Conservation (phyloP, 64 coral and sea anemone genomes). For the Porites australiensis region DNA sequence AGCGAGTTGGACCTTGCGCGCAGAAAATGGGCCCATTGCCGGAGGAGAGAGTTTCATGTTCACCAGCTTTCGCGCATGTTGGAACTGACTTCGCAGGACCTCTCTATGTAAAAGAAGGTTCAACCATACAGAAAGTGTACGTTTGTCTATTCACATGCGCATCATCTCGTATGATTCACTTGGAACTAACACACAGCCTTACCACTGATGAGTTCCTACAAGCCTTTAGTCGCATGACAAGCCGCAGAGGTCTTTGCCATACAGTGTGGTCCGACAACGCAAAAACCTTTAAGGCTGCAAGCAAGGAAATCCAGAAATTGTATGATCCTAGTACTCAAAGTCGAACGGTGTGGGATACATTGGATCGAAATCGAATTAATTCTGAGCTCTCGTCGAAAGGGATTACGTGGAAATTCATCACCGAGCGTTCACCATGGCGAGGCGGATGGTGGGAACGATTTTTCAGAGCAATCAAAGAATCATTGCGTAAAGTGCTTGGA, state of each 20-base stretch:
- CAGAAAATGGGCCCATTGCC: conserved; percentile 55
- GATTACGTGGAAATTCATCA: conserved; percentile 57
- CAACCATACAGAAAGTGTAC: conserved; percentile 29
- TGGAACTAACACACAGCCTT: conserved; percentile 31
- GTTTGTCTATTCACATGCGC: conserved; percentile 56
- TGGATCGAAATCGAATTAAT: not conserved
- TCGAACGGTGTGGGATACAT: not conserved
- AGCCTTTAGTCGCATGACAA: conserved; percentile 55
- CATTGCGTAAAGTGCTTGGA: conserved; percentile 46
- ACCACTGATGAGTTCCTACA: conserved; percentile 60
- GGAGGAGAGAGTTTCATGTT: conserved; percentile 2
- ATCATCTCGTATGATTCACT: conserved; percentile 35
- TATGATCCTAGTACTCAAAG: not conserved
- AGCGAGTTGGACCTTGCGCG: not conserved
- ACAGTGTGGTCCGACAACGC: conserved; percentile 46
- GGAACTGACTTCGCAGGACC: conserved; percentile 72
- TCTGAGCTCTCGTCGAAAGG: not conserved
- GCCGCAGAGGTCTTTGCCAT: conserved; percentile 21
- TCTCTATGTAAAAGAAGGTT: conserved; percentile 21
- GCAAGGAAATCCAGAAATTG: conserved; percentile 10
- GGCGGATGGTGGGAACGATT: conserved; percentile 47
- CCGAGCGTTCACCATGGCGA: conserved; percentile 22
- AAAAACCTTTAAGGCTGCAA: conserved; percentile 2
- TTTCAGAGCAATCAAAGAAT: conserved; percentile 28
- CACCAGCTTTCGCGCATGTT: conserved; percentile 20